Conservation (phyloP, 2,888 invertebrate genomes). For the Agriopis leucophaearia region DNA sequence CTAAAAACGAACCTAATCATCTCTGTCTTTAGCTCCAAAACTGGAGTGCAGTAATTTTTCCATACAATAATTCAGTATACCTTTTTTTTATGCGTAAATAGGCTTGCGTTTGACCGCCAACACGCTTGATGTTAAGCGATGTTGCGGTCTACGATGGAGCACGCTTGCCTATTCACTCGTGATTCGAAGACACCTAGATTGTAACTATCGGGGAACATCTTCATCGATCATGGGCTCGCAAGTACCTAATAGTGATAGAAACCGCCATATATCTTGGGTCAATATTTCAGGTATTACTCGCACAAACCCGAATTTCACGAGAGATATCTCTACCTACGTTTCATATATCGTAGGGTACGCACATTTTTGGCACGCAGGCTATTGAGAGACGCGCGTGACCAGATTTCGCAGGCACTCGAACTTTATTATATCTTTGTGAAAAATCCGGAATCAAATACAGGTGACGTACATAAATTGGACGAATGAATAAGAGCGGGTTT, state of each 20-base stretch:
- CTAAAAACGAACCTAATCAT: neutral
- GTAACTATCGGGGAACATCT: too few species aligned
- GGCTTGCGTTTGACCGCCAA: too few species aligned
- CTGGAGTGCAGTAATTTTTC: too few species aligned
- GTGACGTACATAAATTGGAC: slow-evolving; percentile 36
- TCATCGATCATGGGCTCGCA: neutral
- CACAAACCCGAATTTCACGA: slow-evolving; percentile 29
- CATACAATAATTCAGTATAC: too few species aligned
- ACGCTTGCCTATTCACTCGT: too few species aligned
- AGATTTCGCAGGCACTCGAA: slow-evolving; percentile 52
- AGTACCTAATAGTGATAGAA: neutral
- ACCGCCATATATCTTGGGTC: slow-evolving; percentile 23
- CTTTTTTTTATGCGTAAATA: too few species aligned
- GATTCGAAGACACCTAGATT: too few species aligned
- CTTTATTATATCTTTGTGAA: slow-evolving; percentile 54
- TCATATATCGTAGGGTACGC: slow-evolving; percentile 45
- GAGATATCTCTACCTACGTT: slow-evolving; percentile 27
- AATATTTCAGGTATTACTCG: slow-evolving; percentile 35
- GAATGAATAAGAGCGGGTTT: slow-evolving; percentile 12
- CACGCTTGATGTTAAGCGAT: too few species aligned
- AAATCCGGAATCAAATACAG: slow-evolving; percentile 40
- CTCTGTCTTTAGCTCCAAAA: too few species aligned
- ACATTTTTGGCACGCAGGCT: slow-evolving; percentile 55
- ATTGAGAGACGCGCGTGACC: slow-evolving; percentile 59
- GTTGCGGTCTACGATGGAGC: too few species aligned